phyloP scores from a whole-genome alignment of 2,888 invertebrate genomes.

The Branchellion lobata region DNA sequence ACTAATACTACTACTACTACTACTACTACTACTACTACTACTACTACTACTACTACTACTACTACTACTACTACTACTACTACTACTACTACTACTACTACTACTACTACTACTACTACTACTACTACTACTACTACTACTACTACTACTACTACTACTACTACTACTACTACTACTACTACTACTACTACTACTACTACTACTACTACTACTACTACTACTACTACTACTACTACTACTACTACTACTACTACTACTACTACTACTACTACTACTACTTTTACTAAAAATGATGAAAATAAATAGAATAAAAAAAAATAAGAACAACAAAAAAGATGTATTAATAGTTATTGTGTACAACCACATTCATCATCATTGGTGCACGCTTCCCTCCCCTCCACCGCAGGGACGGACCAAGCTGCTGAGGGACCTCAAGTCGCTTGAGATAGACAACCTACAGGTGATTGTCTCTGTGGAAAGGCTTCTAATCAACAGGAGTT shows the following conservation, averaged over 20 bases:
- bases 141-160: constrained; percentile 28
- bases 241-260: constrained; percentile 32
- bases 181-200: constrained; percentile 34
- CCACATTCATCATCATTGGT: no score
- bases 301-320: no score
- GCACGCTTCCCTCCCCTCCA: no score
- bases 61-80: constrained; percentile 9
- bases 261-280: constrained; percentile 23
- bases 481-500: no score
- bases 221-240: constrained; percentile 29
- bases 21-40: constrained; percentile 9
- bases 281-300: no score
- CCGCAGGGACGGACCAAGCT: not conserved
- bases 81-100: constrained; percentile 20
- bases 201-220: constrained; percentile 20
- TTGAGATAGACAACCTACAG: not conserved
- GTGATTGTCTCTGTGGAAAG: not conserved
- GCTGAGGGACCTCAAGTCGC: not conserved
- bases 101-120: constrained; percentile 34
- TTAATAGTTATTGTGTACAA: no score
- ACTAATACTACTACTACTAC: no score
- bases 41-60: constrained; percentile 9
- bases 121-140: constrained; percentile 32
- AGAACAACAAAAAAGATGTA: no score
- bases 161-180: constrained; percentile 32